phyloP scores from a whole-genome alignment of 35 echinoderm and acorn worm genomes.

The Apostichopus japonicus region DNA sequence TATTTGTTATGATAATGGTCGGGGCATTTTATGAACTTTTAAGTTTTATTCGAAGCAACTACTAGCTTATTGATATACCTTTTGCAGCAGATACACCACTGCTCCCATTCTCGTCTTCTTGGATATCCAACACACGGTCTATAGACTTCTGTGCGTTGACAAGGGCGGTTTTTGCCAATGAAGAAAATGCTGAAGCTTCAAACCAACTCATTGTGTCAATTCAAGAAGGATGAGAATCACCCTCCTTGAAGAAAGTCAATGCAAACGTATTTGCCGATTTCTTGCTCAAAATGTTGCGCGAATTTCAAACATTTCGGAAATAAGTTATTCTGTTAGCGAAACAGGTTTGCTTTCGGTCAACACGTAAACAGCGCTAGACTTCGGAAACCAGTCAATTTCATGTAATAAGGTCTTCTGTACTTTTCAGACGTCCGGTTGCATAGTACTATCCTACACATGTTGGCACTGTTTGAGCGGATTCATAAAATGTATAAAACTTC shows the following conservation, averaged over 20 bases:
- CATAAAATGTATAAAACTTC: no score
- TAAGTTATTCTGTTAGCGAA: neutral
- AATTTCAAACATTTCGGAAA: neutral
- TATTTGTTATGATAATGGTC: no score
- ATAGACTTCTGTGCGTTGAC: conserved; percentile 94
- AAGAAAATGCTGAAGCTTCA: conserved; percentile 73
- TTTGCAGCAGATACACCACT: neutral
- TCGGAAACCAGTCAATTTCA: neutral
- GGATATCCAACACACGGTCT: conserved; percentile 93
- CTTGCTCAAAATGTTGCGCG: neutral
- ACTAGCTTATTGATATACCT: neutral
- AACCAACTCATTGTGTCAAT: conserved; percentile 93
- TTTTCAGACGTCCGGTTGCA: no score
- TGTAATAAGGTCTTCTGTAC: no score
- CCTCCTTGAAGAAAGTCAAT: neutral
- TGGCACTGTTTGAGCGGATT: no score
- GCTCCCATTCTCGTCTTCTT: conserved; percentile 61
- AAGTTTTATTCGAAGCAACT: no score
- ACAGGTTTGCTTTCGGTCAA: neutral
- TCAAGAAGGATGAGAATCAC: conserved; percentile 14
- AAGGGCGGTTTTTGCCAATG: conserved; percentile 92
- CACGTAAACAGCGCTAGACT: conserved; percentile 41
- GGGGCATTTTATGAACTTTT: no score
- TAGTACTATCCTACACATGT: no score
- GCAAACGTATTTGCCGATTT: neutral